These are phyloP conservation scores for Gymnopithys bicolor DNA, from an alignment of 2,797 vertebrate genomes.

Conservation along the genomic window DNA sequence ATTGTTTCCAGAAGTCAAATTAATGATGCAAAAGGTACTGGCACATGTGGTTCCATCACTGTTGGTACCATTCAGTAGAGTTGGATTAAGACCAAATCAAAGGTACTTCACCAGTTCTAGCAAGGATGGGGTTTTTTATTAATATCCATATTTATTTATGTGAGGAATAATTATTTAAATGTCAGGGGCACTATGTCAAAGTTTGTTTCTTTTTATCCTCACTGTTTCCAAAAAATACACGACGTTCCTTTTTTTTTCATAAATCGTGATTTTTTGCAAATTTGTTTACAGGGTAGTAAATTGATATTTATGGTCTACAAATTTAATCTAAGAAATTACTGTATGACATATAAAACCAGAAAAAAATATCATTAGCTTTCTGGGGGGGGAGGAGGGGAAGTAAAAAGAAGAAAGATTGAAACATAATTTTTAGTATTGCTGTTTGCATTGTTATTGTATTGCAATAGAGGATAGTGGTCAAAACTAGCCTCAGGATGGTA, in stretches of 20 bases:
- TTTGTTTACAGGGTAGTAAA: not conserved
- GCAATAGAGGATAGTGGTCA: accelerated
- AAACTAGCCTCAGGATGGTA: not conserved
- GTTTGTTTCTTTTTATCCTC: not conserved
- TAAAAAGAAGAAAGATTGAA: not conserved
- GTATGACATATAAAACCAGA: not conserved
- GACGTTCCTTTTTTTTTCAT: not conserved
- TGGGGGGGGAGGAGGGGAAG: no score
- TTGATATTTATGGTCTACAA: not conserved
- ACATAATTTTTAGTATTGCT: not conserved
- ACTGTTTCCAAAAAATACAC: slow-evolving; percentile 32
- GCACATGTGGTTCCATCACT: slow-evolving; percentile 18
- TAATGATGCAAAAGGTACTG: slow-evolving; percentile 55
- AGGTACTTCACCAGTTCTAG: slow-evolving; percentile 22
- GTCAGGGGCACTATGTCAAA: not conserved
- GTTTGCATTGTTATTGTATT: not conserved
- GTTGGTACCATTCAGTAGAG: not conserved
- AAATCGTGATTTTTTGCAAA: not conserved
- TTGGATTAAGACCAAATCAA: slow-evolving; percentile 18
- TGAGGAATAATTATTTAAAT: slow-evolving; percentile 61
- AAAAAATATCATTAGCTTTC: not conserved
- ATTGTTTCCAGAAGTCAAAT: slow-evolving; percentile 44
- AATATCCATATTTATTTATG: slow-evolving; percentile 60
- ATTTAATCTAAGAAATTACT: not conserved
- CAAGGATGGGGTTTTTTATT: slow-evolving; percentile 10